Conservation (phyloP, 2,888 invertebrate genomes). For the Augochlorella aurata region DNA sequence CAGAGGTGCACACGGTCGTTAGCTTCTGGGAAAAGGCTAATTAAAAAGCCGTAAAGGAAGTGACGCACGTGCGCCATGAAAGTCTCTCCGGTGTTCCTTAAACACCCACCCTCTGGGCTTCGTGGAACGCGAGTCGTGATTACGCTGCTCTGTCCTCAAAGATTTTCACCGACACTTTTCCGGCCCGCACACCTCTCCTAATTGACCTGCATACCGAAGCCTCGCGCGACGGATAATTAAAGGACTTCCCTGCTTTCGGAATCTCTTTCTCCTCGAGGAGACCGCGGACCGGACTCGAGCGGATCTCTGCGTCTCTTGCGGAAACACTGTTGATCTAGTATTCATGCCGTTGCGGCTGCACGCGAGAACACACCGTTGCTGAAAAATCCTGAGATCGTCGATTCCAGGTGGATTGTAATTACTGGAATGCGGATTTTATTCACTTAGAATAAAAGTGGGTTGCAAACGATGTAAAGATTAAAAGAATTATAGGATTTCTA, state of each 20-base stretch:
- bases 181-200: background rate
- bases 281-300: background rate
- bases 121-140: slow-evolving; percentile 7
- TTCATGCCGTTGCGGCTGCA: slow-evolving; percentile 1
- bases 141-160: background rate
- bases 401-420: background rate
- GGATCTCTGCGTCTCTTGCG: background rate
- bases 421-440: no score
- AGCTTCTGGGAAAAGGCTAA: slow-evolving; percentile 67
- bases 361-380: background rate
- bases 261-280: slow-evolving; percentile 1
- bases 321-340: background rate
- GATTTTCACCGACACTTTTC: slow-evolving; percentile 4
- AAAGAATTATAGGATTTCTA: no score
- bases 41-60: slow-evolving; percentile 72
- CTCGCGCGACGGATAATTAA: slow-evolving; percentile 2
- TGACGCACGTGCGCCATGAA: slow-evolving; percentile 62
- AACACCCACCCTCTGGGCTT: slow-evolving; percentile 22
- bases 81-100: slow-evolving; percentile 31
- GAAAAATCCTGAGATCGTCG: background rate
- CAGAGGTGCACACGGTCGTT: slow-evolving; percentile 56
- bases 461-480: no score
- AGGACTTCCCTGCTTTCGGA: slow-evolving; percentile 9
- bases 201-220: slow-evolving; percentile 5
- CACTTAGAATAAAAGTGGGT: no score